Evolutionary conservation across 2,113 vertebrate species (phyloP).

Genomic region (Grammomys dolichurus): DNA sequence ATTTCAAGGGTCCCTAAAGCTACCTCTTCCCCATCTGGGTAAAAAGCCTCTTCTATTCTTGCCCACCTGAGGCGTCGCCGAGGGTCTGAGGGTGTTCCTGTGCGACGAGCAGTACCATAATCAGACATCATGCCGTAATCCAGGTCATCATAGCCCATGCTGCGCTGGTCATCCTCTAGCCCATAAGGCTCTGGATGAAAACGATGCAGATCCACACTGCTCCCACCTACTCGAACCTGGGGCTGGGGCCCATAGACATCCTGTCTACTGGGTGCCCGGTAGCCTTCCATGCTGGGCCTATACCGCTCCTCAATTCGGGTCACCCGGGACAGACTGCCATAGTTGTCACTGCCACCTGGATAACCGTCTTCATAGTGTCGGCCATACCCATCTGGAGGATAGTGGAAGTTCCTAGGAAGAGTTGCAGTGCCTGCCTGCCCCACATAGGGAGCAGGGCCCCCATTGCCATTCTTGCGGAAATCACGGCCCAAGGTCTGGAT

Average conservation of each 20-base stretch:
- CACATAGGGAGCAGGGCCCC: conserved; percentile 86
- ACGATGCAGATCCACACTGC: conserved; percentile 93
- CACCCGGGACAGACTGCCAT: conserved; percentile 93
- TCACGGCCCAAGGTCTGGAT: conserved; percentile 92
- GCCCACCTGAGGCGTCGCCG: conserved; percentile 93
- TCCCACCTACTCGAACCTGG: conserved; percentile 95
- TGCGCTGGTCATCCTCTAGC: conserved; percentile 96
- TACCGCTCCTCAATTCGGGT: conserved; percentile 94
- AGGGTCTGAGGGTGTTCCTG: conserved; percentile 87
- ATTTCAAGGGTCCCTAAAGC: neutral
- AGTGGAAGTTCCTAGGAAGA: conserved; percentile 96
- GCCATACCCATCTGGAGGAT: conserved; percentile 87
- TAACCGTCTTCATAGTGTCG: conserved; percentile 92
- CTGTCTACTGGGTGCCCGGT: conserved; percentile 93
- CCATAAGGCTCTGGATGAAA: conserved; percentile 94
- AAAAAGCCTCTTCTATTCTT: neutral
- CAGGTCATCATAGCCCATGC: conserved; percentile 94
- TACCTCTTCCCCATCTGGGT: neutral
- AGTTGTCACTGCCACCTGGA: conserved; percentile 89
- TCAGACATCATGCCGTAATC: conserved; percentile 94
- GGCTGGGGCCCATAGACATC: conserved; percentile 96
- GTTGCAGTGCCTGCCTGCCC: conserved; percentile 92
- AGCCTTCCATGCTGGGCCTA: conserved; percentile 90
- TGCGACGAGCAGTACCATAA: conserved; percentile 93
- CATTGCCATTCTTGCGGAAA: conserved; percentile 90